These are phyloP conservation scores for Saccopteryx leptura DNA, from an alignment of 2,113 vertebrate species.

Conservation along the genomic window DNA sequence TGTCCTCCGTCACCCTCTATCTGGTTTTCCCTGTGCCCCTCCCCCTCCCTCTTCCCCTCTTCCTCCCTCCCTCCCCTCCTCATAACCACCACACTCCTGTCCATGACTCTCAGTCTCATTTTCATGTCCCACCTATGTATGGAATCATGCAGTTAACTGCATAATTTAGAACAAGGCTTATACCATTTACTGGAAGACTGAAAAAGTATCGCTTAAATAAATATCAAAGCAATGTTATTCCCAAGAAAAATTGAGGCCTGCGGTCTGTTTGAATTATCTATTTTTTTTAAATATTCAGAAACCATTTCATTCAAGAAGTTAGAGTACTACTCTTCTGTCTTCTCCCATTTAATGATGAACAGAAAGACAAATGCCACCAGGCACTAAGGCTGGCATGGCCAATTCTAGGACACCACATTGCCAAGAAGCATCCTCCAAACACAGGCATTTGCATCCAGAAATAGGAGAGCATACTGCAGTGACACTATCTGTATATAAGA, in stretches of 20 bases:
- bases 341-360: constrained; percentile 79
- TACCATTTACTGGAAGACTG: background rate
- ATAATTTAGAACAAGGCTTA: background rate
- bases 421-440: constrained; percentile 77
- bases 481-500: constrained; percentile 83
- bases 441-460: constrained; percentile 80
- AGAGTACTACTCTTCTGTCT: constrained; percentile 72
- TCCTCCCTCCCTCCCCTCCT: too few relatives aligned
- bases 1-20: too few relatives aligned
- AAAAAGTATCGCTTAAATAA: background rate
- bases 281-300: constrained; percentile 51
- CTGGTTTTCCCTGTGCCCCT: too few relatives aligned
- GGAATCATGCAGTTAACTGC: background rate
- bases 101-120: too few relatives aligned
- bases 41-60: too few relatives aligned
- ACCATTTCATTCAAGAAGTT: constrained; percentile 59
- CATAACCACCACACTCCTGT: too few relatives aligned
- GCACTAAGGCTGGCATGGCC: constrained; percentile 74
- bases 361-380: constrained; percentile 78
- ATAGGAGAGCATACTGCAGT: constrained; percentile 78
- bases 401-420: constrained; percentile 77
- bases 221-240: background rate
- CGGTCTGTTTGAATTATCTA: constrained; percentile 30
- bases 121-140: too few relatives aligned
- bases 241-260: background rate